These are phyloP conservation scores for Tubulanus polymorphus DNA, from an alignment of 2,888 invertebrate species.

Conservation along the genomic window DNA sequence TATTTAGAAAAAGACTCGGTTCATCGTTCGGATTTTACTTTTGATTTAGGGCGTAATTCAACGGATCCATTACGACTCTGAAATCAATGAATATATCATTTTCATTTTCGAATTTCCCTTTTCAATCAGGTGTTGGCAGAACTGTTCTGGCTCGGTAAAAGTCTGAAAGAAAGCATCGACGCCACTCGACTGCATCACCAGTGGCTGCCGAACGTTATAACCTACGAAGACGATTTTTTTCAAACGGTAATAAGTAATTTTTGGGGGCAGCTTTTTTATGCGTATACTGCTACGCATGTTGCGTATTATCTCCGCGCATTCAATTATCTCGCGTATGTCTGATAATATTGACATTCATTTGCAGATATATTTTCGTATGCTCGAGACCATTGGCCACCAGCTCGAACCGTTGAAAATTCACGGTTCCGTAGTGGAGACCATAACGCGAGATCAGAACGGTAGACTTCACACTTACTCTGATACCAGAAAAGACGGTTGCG, in stretches of 20 bases:
- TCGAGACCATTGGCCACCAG: background rate
- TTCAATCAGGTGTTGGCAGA: conserved; percentile 72
- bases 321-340: too few relatives aligned
- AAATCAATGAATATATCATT: too few relatives aligned
- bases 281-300: too few relatives aligned
- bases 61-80: too few relatives aligned
- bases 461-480: background rate
- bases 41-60: too few relatives aligned
- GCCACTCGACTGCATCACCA: conserved; percentile 80
- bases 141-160: conserved; percentile 66
- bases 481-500: background rate
- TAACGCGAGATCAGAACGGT: background rate
- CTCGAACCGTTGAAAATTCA: background rate
- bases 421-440: background rate
- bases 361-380: background rate
- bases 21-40: too few relatives aligned
- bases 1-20: too few relatives aligned
- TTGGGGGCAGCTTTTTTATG: too few relatives aligned
- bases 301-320: too few relatives aligned
- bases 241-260: too few relatives aligned
- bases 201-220: conserved; percentile 67
- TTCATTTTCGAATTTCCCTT: too few relatives aligned
- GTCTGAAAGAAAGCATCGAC: conserved; percentile 76
- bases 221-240: conserved; percentile 69
- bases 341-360: too few relatives aligned